phyloP scores from a whole-genome alignment of 1,140 invertebrate genomes.

The Trichonephila clavipes region DNA sequence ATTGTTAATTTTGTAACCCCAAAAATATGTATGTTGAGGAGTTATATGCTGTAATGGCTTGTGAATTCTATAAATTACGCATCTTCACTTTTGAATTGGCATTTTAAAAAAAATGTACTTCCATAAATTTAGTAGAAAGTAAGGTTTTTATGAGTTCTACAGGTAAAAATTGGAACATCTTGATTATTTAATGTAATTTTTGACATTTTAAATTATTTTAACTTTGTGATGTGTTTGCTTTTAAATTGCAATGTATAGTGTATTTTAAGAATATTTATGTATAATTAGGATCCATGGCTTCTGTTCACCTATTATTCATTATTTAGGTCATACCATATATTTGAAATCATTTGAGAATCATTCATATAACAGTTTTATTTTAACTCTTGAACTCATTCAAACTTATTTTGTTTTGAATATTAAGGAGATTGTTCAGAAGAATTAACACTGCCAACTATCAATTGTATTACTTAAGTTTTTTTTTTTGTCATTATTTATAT shows the following conservation, averaged over 20 bases:
- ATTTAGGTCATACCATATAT: neutral
- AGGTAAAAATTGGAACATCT: too few relatives aligned
- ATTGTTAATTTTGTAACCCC: too few relatives aligned
- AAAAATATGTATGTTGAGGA: too few relatives aligned
- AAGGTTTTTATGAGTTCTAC: too few relatives aligned
- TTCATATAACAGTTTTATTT: neutral
- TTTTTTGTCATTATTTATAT: constrained; percentile 32
- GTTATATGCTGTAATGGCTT: too few relatives aligned
- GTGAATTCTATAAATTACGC: too few relatives aligned
- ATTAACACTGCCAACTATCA: constrained; percentile 43
- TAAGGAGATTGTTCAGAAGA: neutral
- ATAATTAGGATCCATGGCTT: neutral
- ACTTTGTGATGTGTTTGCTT: neutral
- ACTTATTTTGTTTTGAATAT: neutral
- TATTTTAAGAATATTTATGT: too few relatives aligned
- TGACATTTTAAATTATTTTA: too few relatives aligned
- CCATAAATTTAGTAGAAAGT: too few relatives aligned
- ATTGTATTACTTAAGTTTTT: constrained; percentile 52
- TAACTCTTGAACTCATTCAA: constrained; percentile 1
- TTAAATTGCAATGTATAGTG: neutral
- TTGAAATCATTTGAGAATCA: neutral
- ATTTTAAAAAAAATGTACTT: too few relatives aligned
- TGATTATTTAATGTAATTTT: too few relatives aligned
- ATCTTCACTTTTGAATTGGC: too few relatives aligned
- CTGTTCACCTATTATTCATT: neutral